Base-by-base conservation (phyloP, 2,888 invertebrate genomes). In the Meloe dianella region DNA sequence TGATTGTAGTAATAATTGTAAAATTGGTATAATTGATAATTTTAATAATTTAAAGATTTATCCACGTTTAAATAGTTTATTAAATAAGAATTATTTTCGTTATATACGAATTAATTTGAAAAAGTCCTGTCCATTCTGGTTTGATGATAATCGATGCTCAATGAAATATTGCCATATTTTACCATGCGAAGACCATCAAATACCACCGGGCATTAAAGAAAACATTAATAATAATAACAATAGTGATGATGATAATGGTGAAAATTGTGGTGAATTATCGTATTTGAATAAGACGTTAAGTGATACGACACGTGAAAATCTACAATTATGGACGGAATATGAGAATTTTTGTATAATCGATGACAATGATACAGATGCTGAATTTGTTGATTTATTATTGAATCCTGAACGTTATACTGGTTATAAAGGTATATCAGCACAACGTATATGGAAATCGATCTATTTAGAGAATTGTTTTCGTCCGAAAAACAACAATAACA, bases 341-440 rank as follows among this genome's bases (percentile, higher is more conserved):
- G 98, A 99, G 81, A 96, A 95, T 83, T 99, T 98, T 82, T 99
- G 99, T 85, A 93, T 95, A 71, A 87, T 92, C 70, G 89, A 89
- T 76, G 91, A 92, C 78, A 94, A 93, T 17, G 41, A 41, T n/a
- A n/a, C 41, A 77, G 91, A 92, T 78, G 93, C 91, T 76, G 91
- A 92, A 65, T 91, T 93, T 86, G 97, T 99, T 0, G 98, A 99
- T 84, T 86, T 99, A 64, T 87, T 94, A 60, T 84, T 97, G 30
- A 99, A 99, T 86, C 98, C 98, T n/a, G 99, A 99, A 85, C 87
- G 98, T 69, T 99, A 93, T 83, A 99, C 99, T 0, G 98, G 98
- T 0, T 99, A 99, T 81, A 92, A 91, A 80, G 98, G 98, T 0
- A 88, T 91, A 57, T 96, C 97, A 5, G 97, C 99, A 0, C 94